Evolutionary conservation across 2,888 invertebrate genomes (phyloP).

Genomic region (Hypselothyrea guttata): DNA sequence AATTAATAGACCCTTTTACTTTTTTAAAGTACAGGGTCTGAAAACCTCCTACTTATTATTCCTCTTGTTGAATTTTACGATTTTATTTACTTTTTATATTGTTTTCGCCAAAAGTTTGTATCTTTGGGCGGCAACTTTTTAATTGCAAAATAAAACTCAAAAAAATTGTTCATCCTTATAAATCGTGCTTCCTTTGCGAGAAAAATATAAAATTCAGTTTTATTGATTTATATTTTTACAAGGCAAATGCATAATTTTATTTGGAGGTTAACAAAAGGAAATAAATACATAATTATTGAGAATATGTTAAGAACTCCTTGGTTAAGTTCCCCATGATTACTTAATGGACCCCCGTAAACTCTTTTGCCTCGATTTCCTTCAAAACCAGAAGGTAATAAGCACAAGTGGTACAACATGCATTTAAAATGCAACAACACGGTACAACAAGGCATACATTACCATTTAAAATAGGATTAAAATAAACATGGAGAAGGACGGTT

Average conservation of each 20-base stretch:
- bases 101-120: constrained; percentile 9
- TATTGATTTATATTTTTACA: no score
- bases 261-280: background rate
- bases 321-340: background rate
- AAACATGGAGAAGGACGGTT: constrained; percentile 45
- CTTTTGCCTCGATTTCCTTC: constrained; percentile 3
- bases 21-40: no score
- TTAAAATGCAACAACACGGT: constrained; percentile 50
- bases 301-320: no score
- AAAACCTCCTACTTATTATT: background rate
- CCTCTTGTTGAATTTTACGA: no score
- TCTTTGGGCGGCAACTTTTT: constrained; percentile 23
- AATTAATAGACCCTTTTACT: no score
- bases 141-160: constrained; percentile 34
- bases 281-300: no score
- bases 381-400: constrained; percentile 11
- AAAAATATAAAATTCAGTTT: no score
- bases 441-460: constrained; percentile 40
- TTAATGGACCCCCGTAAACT: background rate
- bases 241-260: no score
- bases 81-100: constrained; percentile 2
- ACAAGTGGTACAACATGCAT: constrained; percentile 22
- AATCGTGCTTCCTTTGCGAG: no score
- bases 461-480: constrained; percentile 53
- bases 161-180: background rate